Evolutionary conservation across 2,888 invertebrate species (phyloP).

Genomic region (Oxytorus armatus): DNA sequence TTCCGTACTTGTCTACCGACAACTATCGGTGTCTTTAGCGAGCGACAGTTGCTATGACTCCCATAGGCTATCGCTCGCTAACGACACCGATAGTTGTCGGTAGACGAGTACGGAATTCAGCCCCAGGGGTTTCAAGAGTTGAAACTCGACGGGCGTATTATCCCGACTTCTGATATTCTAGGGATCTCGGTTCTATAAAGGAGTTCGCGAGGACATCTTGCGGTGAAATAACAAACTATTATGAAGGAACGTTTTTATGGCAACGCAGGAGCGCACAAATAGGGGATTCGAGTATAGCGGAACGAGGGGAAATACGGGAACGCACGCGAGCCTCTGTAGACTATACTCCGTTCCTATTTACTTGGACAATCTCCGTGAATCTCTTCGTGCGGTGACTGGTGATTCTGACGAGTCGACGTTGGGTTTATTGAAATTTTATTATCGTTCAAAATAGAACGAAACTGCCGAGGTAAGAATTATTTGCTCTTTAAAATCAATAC

Average conservation of each 20-base stretch:
- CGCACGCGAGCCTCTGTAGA: background rate
- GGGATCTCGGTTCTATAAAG: no score
- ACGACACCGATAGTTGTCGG: no score
- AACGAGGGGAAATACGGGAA: background rate
- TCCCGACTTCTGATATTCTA: no score
- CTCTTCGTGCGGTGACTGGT: constrained; percentile 63
- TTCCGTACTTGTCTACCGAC: no score
- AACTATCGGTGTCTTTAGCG: no score
- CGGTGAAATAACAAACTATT: background rate
- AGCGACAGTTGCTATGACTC: no score
- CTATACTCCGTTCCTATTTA: constrained; percentile 43
- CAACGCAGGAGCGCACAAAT: constrained; percentile 3
- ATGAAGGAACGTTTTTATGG: background rate
- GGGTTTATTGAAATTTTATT: constrained; percentile 23
- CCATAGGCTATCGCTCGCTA: no score
- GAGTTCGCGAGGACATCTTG: constrained; percentile 7
- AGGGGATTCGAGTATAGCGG: background rate
- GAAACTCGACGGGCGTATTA: no score
- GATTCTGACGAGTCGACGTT: constrained; percentile 66
- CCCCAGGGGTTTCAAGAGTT: no score
- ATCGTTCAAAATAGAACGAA: constrained; percentile 47
- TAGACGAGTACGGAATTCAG: no score
- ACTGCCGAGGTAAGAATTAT: constrained; percentile 69
- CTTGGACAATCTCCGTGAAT: background rate
- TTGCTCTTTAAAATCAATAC: background rate